phyloP scores from a whole-genome alignment of 2,113 vertebrate genomes.

The Syngnathus scovelli region DNA sequence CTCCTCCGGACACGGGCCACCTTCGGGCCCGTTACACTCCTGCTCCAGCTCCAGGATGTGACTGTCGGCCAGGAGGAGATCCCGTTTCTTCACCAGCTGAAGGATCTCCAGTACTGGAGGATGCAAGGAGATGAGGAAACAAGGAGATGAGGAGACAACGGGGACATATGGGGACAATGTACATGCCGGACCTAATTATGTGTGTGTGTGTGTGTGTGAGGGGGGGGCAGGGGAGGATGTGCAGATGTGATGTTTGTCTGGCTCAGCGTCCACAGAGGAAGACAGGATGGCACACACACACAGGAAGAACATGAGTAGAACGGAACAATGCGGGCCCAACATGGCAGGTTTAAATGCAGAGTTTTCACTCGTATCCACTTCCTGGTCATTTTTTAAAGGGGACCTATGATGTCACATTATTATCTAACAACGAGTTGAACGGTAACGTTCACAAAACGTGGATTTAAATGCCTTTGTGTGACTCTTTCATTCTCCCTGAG shows the following conservation, averaged over 20 bases:
- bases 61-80: slow-evolving; percentile 78
- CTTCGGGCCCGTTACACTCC: slow-evolving; percentile 67
- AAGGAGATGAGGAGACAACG: not conserved
- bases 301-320: not conserved
- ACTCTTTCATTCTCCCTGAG: too few relatives aligned
- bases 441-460: too few relatives aligned
- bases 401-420: too few relatives aligned
- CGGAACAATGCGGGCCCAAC: not conserved
- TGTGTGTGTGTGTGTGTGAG: not conserved
- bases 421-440: too few relatives aligned
- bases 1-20: not conserved
- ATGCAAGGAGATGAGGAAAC: not conserved
- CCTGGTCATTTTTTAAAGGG: not conserved
- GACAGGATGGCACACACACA: slow-evolving; percentile 11
- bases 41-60: slow-evolving; percentile 88
- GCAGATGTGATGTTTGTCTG: slow-evolving; percentile 1
- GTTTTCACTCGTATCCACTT: not conserved
- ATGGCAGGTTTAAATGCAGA: not conserved
- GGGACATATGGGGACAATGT: not conserved
- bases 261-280: not conserved
- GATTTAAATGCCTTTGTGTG: too few relatives aligned
- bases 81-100: slow-evolving; percentile 81
- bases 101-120: slow-evolving; percentile 83
- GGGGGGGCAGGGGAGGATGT: not conserved
- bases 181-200: too few relatives aligned